phyloP scores from a whole-genome alignment of 2,797 vertebrate species.

The Sebastes itinus region DNA sequence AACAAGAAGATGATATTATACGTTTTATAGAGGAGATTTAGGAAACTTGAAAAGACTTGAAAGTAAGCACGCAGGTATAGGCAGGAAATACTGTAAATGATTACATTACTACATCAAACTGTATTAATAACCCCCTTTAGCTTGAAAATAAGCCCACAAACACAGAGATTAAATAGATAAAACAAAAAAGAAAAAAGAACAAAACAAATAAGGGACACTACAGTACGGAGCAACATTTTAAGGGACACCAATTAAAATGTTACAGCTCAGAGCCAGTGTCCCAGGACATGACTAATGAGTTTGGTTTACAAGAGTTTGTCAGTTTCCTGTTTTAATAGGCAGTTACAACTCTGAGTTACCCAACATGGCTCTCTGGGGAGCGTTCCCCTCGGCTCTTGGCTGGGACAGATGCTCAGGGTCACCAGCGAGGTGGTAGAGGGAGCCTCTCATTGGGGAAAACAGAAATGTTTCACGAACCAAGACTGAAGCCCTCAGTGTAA shows the following conservation, averaged over 20 bases:
- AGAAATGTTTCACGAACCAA: constrained; percentile 63
- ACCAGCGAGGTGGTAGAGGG: constrained; percentile 61
- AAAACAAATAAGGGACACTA: constrained; percentile 15
- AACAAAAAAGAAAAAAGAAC: not conserved
- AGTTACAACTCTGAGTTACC: constrained; percentile 72
- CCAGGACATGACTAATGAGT: constrained; percentile 77
- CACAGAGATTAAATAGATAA: not conserved
- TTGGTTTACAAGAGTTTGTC: constrained; percentile 75
- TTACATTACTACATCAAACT: not conserved
- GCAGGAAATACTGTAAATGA: not conserved
- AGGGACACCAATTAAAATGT: constrained; percentile 59
- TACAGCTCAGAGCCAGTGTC: constrained; percentile 60
- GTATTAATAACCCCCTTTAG: not conserved
- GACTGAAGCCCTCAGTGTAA: constrained; percentile 51
- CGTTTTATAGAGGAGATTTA: not conserved
- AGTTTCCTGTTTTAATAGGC: constrained; percentile 76
- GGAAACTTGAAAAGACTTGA: not conserved
- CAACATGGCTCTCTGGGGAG: constrained; percentile 69
- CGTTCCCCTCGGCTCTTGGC: constrained; percentile 50
- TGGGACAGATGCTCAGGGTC: constrained; percentile 69
- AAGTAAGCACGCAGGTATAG: not conserved
- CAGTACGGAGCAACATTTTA: constrained; percentile 1
- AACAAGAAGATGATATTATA: not conserved
- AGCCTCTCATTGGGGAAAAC: constrained; percentile 62
- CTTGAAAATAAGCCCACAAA: not conserved